Conservation (phyloP, 2,888 invertebrate genomes). For the Melangyna quadrimaculata region DNA sequence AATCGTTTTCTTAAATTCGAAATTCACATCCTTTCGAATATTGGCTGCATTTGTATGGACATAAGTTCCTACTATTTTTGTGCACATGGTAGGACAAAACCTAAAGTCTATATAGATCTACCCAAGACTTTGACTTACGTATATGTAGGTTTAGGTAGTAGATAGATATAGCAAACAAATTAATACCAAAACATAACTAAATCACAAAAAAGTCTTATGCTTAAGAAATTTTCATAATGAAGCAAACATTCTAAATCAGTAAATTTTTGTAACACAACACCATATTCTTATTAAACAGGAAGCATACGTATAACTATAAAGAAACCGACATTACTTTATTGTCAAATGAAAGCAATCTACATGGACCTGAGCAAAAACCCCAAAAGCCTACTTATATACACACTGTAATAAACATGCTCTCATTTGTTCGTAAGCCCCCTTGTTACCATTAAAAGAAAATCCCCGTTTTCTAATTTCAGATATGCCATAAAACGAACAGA, state of each 20-base stretch:
- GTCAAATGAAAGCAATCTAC: constrained; percentile 23
- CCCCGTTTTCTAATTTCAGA: constrained; percentile 66
- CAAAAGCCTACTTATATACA: constrained; percentile 3
- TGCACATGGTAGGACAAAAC: too few relatives aligned
- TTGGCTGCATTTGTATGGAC: too few relatives aligned
- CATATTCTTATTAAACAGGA: neutral
- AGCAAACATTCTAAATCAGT: constrained; percentile 26
- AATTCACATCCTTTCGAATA: too few relatives aligned
- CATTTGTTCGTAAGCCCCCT: constrained; percentile 56
- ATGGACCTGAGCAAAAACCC: constrained; percentile 1
- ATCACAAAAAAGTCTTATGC: neutral
- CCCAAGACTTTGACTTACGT: too few relatives aligned
- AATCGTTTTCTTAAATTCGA: too few relatives aligned
- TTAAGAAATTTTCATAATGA: neutral
- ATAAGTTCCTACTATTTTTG: too few relatives aligned
- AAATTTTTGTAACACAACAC: neutral
- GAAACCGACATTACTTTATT: neutral
- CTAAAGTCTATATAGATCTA: too few relatives aligned
- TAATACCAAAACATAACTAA: neutral
- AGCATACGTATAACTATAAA: neutral
- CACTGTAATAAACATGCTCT: constrained; percentile 52
- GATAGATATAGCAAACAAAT: neutral
- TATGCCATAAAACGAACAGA: constrained; percentile 60
- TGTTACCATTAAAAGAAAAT: constrained; percentile 61
- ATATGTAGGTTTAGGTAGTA: too few relatives aligned